Percentiles rank a stretch among this genome's conserved stretches.
Evolutionary conservation across 2,888 invertebrate species (phyloP).

Genomic region (Ormyrus labotus): DNA sequence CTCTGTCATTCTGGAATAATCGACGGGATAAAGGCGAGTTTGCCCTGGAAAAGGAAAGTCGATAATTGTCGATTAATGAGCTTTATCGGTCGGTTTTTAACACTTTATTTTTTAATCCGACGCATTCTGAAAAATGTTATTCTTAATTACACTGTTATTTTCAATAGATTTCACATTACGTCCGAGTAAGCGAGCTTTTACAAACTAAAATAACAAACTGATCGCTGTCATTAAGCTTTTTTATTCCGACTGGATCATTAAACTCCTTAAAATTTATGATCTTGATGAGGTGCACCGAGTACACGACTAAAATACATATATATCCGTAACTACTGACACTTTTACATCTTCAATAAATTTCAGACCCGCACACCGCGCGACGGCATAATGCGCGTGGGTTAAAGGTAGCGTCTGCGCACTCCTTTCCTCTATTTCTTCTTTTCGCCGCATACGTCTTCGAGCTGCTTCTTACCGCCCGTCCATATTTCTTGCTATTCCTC

Average conservation of each 20-base stretch:
- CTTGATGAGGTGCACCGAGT: constrained; percentile 37
- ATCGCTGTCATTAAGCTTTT: background rate
- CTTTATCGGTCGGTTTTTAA: no score
- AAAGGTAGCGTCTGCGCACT: constrained; percentile 21
- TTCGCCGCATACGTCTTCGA: background rate
- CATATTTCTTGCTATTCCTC: constrained; percentile 4
- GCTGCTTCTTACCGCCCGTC: background rate
- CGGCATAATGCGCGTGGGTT: constrained; percentile 32
- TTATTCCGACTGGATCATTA: constrained; percentile 13
- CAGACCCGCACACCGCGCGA: background rate
- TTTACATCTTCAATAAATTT: constrained; percentile 51
- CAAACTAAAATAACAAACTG: background rate
- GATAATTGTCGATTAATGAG: constrained; percentile 13
- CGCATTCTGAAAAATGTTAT: no score
- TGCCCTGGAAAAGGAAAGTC: constrained; percentile 2
- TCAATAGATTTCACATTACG: no score
- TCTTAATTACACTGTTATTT: no score
- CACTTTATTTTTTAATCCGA: no score
- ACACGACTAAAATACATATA: background rate
- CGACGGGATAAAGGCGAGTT: constrained; percentile 45
- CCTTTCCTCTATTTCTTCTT: background rate
- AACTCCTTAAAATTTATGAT: constrained; percentile 40
- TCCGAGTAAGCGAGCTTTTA: no score
- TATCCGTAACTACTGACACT: constrained; percentile 41
- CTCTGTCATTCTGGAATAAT: constrained; percentile 39